These are phyloP conservation scores for Silurus asotus DNA, from an alignment of 2,113 vertebrate species.

Conservation along the genomic window DNA sequence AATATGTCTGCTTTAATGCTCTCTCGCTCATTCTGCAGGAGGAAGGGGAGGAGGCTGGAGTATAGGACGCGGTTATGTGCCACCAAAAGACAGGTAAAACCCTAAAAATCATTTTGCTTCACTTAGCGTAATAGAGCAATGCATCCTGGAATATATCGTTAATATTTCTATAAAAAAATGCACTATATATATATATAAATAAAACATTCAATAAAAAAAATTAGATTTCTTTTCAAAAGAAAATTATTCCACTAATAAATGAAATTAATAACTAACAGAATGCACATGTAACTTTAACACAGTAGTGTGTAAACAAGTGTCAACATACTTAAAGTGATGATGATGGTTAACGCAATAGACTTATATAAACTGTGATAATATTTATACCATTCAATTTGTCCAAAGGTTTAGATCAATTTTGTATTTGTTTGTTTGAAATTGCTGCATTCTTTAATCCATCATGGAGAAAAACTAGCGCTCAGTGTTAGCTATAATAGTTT, in stretches of 20 bases:
- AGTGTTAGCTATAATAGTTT: too few relatives aligned
- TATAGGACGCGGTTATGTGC: slow-evolving; percentile 68
- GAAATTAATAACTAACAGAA: background rate
- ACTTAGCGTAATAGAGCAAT: background rate
- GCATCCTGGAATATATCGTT: background rate
- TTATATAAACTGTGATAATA: background rate
- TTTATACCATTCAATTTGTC: background rate
- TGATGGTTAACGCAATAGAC: background rate
- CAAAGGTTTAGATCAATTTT: background rate
- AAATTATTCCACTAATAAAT: background rate
- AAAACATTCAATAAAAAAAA: background rate
- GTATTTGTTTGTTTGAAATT: background rate
- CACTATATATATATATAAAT: background rate
- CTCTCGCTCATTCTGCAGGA: slow-evolving; percentile 56
- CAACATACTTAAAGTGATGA: background rate
- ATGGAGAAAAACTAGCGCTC: too few relatives aligned
- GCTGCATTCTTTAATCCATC: too few relatives aligned
- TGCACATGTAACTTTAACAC: background rate
- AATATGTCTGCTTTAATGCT: slow-evolving; percentile 8
- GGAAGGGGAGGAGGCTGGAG: slow-evolving; percentile 63
- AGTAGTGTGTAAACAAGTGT: background rate
- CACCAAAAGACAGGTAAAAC: slow-evolving; percentile 68
- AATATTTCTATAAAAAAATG: background rate
- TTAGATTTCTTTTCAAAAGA: too few relatives aligned
- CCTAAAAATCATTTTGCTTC: background rate